Evolutionary conservation across 1,140 invertebrate species (phyloP), one percentile per base, ranked within the genome.

Genomic region (Chrysopa pallens): DNA sequence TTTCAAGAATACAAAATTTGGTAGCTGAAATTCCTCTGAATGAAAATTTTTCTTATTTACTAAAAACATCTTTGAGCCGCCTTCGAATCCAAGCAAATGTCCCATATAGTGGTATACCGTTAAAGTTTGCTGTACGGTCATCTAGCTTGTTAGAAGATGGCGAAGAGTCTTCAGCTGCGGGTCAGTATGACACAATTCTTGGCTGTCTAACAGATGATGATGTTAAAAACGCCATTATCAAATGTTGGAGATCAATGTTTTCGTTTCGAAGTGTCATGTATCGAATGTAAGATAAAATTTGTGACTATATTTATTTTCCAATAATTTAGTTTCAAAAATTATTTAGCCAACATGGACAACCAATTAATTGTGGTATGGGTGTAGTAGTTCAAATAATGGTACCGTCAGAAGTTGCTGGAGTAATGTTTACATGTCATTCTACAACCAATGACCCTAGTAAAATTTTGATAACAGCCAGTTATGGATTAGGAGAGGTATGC

Each of bases 301-400:
- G 4, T 23, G 2, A 23, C 2, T 33, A 33, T 33, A 2, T 11
- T 4, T 11, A 11, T 11, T 33, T 33, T 33, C n/a, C 4, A 11
- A 11, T 33, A 33, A 9, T 11, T 4, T 33, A 33, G 8, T 23
- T 3, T 23, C 5, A 23, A 23, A 23, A 39, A 39, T 48, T 51
- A 27, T 23, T 23, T 47, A 76, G 75, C 52, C 73, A 76, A 49
- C 67, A 76, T 52, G 81, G 82, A 1, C 71, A 83, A 52, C 59
- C 64, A 8, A 60, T 84, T 33, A 60, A 67, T 36, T 64, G 71
- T 5, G 63, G 69, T 12, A 84, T 87, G 69, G 84, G 70, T 2
- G 84, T 90, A n/a, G 82, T 86, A 11, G 66, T 90, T 6, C 86
- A 90, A 56, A 67, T 71, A 52, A 77, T 89, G 75, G 74, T 85